phyloP scores from a whole-genome alignment of 53 echinoderm and acorn worm genomes.

The Luidia sarsii region DNA sequence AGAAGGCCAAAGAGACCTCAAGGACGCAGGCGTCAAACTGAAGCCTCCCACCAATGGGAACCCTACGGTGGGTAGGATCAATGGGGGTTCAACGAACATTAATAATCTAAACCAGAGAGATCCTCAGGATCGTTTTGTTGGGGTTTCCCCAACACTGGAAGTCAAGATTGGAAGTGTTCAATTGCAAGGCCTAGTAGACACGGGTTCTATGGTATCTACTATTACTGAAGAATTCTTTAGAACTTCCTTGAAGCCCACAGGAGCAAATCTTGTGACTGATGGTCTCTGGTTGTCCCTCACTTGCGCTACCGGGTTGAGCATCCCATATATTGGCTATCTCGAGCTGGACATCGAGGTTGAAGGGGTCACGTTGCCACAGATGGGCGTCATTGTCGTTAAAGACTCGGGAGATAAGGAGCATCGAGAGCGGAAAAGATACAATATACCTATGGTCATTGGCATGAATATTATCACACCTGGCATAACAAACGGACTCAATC shows the following conservation, averaged over 20 bases:
- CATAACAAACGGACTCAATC: too few species aligned
- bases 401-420: background rate
- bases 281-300: slow-evolving; percentile 33
- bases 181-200: slow-evolving; percentile 18
- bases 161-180: slow-evolving; percentile 6
- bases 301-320: slow-evolving; percentile 18
- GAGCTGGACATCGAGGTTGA: slow-evolving; percentile 16
- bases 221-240: slow-evolving; percentile 27
- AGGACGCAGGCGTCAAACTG: slow-evolving; percentile 1
- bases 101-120: background rate
- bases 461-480: slow-evolving; percentile 41
- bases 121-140: slow-evolving; percentile 8
- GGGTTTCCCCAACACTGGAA: slow-evolving; percentile 4
- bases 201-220: slow-evolving; percentile 3
- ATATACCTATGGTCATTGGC: slow-evolving; percentile 17
- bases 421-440: slow-evolving; percentile 8
- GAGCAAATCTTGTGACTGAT: slow-evolving; percentile 4
- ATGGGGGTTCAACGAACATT: slow-evolving; percentile 20
- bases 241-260: background rate
- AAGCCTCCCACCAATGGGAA: slow-evolving; percentile 3
- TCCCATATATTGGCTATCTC: slow-evolving; percentile 28
- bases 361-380: background rate
- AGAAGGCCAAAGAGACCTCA: background rate
- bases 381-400: slow-evolving; percentile 8
- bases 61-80: slow-evolving; percentile 25